Evolutionary conservation across 1,140 invertebrate genomes (phyloP), one percentile per base, ranked within the genome.

Genomic region (Teleogryllus occipitalis): DNA sequence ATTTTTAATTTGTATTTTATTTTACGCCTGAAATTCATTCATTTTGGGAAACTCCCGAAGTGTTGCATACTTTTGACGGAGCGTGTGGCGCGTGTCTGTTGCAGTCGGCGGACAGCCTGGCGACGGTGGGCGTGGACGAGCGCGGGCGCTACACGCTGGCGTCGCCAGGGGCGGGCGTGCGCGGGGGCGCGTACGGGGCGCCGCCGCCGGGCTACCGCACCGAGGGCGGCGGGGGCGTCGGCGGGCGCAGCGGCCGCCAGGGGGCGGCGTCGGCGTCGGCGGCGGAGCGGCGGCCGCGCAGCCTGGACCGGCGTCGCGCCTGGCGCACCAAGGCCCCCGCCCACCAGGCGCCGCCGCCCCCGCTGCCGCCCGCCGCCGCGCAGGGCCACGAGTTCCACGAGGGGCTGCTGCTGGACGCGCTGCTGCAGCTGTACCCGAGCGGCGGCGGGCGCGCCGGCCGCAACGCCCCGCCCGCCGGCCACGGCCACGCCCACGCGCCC

Each of bases 321-420:
- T 77, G 80, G 72, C 46, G 79, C n/a, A 47, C 47, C 48, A 73
- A 76, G 75, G 27, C 27, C 48, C 15, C 49, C 8, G 21, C 8
- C 7, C 74, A 22, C n/a, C 78, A n/a, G 75, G 39, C 47, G 21
- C 49, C 49, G 47, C 74, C 22, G 12, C 39, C 39, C 39, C 48
- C 76, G 75, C 54, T 10, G 18, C 46, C 78, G 79, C 76, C 80
- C 80, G 47, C 10, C 81, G 82, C 72, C 79, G 49, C n/a, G n/a
- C n/a, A n/a, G n/a, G n/a, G 82, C 76, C 85, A 85, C 80, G 87
- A 90, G 82, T 92, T 91, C 83, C 91, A 92, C 84, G 90, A 91
- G 83, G 91, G 91, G 76, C 89, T 91, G 85, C 86, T 92, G 47
- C 87, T 92, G 73, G 90, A 92, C 82, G 89, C 90, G n/a, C 84